A percentile compares a stretch with the other conserved stretches of the same genome.
These are phyloP conservation scores for Leptinotarsa rubiginosa DNA, from an alignment of 2,888 invertebrate species.

Conservation along the genomic window DNA sequence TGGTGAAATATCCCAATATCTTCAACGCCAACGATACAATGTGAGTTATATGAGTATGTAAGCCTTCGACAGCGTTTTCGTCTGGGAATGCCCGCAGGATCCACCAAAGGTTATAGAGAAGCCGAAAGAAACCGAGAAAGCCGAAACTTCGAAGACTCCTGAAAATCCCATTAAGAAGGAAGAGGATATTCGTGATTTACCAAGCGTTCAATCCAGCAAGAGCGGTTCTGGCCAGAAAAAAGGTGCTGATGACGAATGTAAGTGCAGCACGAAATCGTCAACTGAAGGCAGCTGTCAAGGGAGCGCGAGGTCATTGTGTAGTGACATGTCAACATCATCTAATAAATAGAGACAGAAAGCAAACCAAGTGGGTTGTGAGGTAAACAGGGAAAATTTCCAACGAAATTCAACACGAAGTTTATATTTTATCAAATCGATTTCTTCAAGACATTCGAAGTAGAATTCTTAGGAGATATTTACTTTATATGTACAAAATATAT, in stretches of 20 bases:
- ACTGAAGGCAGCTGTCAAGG: neutral
- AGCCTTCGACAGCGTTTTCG: conserved; percentile 71
- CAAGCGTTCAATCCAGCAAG: conserved; percentile 7
- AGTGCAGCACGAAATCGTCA: neutral
- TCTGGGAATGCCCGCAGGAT: conserved; percentile 58
- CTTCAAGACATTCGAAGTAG: conserved; percentile 1
- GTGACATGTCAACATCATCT: neutral
- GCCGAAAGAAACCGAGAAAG: neutral
- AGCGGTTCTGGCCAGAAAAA: conserved; percentile 1
- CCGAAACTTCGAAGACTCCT: neutral
- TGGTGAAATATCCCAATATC: no score
- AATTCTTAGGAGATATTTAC: conserved; percentile 1
- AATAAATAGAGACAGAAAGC: neutral
- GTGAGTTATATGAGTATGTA: no score
- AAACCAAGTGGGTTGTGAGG: neutral
- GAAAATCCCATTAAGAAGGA: neutral
- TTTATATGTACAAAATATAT: conserved; percentile 11
- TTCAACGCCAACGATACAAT: no score
- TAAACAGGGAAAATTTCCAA: neutral
- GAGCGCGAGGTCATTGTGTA: conserved; percentile 1
- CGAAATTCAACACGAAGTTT: neutral
- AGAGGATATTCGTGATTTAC: conserved; percentile 20
- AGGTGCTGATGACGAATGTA: neutral
- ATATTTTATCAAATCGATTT: neutral
- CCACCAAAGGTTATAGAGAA: conserved; percentile 10